Conservation (phyloP, 1,140 invertebrate species). For the Hypothenemus hampei region DNA sequence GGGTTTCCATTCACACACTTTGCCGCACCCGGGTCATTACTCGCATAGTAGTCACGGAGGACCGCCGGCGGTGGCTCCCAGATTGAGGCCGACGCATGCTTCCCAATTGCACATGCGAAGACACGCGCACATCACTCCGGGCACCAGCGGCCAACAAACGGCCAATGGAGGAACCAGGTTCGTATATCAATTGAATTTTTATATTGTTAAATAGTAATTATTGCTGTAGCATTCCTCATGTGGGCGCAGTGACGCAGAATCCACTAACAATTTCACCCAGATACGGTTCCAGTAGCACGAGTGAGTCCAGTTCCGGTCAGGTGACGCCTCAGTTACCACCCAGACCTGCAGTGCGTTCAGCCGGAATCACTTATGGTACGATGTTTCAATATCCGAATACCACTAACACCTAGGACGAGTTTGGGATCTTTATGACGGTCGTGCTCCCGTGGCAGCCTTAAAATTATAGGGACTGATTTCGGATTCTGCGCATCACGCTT, state of each 20-base stretch:
- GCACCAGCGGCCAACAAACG: slow-evolving; percentile 12
- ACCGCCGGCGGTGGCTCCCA: slow-evolving; percentile 45
- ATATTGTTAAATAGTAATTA: neutral
- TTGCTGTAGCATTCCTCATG: slow-evolving; percentile 16
- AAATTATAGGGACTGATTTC: neutral
- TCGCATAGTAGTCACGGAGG: slow-evolving; percentile 41
- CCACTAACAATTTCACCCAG: slow-evolving; percentile 41
- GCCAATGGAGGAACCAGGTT: slow-evolving; percentile 37
- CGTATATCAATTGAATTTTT: no score
- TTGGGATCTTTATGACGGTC: slow-evolving; percentile 10
- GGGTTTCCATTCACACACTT: slow-evolving; percentile 41
- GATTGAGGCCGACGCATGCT: slow-evolving; percentile 46
- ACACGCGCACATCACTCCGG: slow-evolving; percentile 32
- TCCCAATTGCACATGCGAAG: slow-evolving; percentile 41
- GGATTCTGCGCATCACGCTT: slow-evolving; percentile 6
- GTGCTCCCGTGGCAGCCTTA: slow-evolving; percentile 13
- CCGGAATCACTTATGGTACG: slow-evolving; percentile 36
- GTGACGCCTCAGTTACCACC: slow-evolving; percentile 41
- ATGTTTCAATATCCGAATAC: slow-evolving; percentile 45
- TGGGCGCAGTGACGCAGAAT: slow-evolving; percentile 15
- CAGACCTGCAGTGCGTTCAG: slow-evolving; percentile 39
- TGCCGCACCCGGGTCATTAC: slow-evolving; percentile 29
- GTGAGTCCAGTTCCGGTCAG: slow-evolving; percentile 37
- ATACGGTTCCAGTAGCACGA: slow-evolving; percentile 26
- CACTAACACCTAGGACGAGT: slow-evolving; percentile 34